phyloP scores from a whole-genome alignment of 1,140 invertebrate genomes.

The Lerema accius region DNA sequence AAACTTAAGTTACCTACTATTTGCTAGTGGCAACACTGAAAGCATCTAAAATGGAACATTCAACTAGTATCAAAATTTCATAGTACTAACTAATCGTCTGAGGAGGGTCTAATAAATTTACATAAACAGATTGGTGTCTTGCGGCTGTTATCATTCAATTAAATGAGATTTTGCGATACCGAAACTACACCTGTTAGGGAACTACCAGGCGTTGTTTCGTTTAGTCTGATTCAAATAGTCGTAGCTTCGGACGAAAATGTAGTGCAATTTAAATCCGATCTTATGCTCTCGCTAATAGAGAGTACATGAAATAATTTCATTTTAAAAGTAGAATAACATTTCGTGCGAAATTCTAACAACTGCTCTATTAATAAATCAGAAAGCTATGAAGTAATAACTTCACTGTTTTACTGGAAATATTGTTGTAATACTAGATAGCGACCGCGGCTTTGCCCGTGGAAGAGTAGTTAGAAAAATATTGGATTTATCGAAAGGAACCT shows the following conservation, averaged over 20 bases:
- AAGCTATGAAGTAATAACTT: background rate
- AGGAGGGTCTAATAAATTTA: constrained; percentile 73
- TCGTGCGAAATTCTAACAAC: constrained; percentile 3
- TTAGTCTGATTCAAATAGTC: constrained; percentile 15
- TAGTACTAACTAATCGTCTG: constrained; percentile 55
- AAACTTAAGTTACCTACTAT: no score
- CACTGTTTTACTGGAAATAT: background rate
- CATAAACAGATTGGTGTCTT: constrained; percentile 74
- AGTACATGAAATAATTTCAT: background rate
- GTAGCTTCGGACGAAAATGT: background rate
- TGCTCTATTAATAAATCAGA: background rate
- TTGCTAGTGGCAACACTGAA: no score
- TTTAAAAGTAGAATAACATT: background rate
- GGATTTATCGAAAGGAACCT: no score
- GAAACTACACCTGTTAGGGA: constrained; percentile 54
- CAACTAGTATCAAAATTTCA: constrained; percentile 41
- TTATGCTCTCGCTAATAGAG: background rate
- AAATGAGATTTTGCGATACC: constrained; percentile 73
- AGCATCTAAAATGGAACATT: constrained; percentile 47
- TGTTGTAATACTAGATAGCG: no score
- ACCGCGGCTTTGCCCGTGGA: no score
- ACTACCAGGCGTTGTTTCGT: constrained; percentile 25
- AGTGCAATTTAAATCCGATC: background rate
- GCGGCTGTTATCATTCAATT: constrained; percentile 80
- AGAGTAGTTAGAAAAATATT: no score